phyloP scores from a whole-genome alignment of 1,140 invertebrate genomes.

The Drosophila seguyi region DNA sequence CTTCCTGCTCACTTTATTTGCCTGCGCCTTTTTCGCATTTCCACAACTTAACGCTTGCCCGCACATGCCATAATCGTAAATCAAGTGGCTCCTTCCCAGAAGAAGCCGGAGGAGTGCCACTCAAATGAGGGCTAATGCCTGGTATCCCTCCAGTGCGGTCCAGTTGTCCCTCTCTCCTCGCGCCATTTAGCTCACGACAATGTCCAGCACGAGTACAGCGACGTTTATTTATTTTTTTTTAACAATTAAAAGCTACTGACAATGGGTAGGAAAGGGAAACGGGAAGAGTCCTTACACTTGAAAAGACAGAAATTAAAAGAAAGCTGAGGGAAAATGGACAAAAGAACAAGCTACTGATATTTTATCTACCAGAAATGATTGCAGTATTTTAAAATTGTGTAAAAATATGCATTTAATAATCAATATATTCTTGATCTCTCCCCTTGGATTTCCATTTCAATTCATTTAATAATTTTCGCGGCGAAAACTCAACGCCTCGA shows the following conservation, averaged over 20 bases:
- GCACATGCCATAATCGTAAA: constrained; percentile 62
- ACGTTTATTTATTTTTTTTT: constrained; percentile 17
- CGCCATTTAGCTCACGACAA: constrained; percentile 41
- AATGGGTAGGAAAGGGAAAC: background rate
- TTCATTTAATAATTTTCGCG: constrained; percentile 31
- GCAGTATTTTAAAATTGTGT: background rate
- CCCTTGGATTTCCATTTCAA: constrained; percentile 24
- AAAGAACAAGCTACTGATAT: background rate
- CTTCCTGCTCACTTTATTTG: constrained; percentile 56
- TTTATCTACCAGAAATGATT: background rate
- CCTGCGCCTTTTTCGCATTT: constrained; percentile 48
- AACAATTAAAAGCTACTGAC: constrained; percentile 50
- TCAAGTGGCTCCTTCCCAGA: constrained; percentile 52
- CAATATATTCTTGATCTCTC: constrained; percentile 6
- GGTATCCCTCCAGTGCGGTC: constrained; percentile 9
- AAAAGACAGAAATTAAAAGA: background rate
- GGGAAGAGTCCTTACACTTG: background rate
- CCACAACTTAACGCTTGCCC: constrained; percentile 64
- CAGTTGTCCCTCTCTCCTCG: constrained; percentile 15
- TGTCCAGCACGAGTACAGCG: constrained; percentile 51
- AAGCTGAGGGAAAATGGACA: background rate
- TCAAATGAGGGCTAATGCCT: constrained; percentile 34
- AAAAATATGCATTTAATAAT: background rate
- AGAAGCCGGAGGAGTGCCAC: constrained; percentile 10
- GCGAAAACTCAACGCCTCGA: constrained; percentile 3